Evolutionary conservation across 2,888 invertebrate genomes (phyloP).

Genomic region (Stramonita haemastoma): DNA sequence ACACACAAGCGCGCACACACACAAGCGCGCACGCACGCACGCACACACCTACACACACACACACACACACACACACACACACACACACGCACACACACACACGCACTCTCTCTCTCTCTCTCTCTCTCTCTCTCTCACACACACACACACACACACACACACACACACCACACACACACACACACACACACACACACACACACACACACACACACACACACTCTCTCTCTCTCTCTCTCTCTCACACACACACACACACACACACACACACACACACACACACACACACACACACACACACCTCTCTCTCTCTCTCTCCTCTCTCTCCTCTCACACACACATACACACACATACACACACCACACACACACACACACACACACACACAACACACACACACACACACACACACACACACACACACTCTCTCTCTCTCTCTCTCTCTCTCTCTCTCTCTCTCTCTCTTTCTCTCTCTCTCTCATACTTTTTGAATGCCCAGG

Average conservation of each 20-base stretch:
- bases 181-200: neutral
- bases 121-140: too few species aligned
- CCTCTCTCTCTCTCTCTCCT: too few species aligned
- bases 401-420: neutral
- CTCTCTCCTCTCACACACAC: too few species aligned
- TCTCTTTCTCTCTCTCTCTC: too few species aligned
- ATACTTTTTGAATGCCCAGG: too few species aligned
- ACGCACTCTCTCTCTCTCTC: too few species aligned
- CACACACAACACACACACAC: neutral
- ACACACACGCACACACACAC: too few species aligned
- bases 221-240: neutral
- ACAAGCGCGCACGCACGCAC: neutral
- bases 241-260: neutral
- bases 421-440: neutral
- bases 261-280: neutral
- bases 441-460: neutral
- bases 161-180: neutral
- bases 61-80: neutral
- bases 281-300: neutral
- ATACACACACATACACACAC: conserved; percentile 1
- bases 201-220: neutral
- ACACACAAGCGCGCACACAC: neutral
- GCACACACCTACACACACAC: neutral
- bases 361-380: conserved; percentile 10
- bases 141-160: conserved; percentile 1